Evolutionary conservation across 2,113 vertebrate species (phyloP).

Genomic region (Takifugu bimaculatus): DNA sequence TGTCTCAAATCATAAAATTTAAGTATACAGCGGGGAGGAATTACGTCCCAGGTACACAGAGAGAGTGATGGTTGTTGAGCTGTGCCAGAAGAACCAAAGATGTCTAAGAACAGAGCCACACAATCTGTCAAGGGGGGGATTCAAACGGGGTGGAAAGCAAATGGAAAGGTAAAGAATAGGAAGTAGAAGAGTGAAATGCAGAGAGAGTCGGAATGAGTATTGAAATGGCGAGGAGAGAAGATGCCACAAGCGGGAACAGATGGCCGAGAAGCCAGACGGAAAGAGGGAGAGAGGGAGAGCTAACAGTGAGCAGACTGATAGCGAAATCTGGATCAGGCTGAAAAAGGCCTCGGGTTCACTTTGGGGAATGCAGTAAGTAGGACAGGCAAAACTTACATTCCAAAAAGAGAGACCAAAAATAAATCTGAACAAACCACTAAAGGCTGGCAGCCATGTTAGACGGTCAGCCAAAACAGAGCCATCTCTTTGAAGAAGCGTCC

Average conservation of each 20-base stretch:
- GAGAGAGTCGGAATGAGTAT: slow-evolving; percentile 27
- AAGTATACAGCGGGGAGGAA: neutral
- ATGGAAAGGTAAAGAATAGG: neutral
- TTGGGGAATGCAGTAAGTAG: slow-evolving; percentile 67
- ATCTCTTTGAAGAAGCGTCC: slow-evolving; percentile 22
- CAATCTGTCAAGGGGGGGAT: slow-evolving; percentile 17
- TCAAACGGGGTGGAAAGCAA: slow-evolving; percentile 3
- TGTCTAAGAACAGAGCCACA: neutral
- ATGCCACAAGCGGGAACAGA: slow-evolving; percentile 65
- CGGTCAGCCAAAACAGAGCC: slow-evolving; percentile 41
- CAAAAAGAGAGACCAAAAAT: slow-evolving; percentile 19
- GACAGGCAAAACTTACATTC: slow-evolving; percentile 64
- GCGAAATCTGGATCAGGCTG: slow-evolving; percentile 65
- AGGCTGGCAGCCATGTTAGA: slow-evolving; percentile 34
- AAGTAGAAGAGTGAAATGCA: slow-evolving; percentile 12
- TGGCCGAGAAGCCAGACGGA: slow-evolving; percentile 41
- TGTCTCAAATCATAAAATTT: neutral
- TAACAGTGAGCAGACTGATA: neutral
- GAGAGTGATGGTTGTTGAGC: slow-evolving; percentile 1
- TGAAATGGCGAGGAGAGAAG: slow-evolving; percentile 43
- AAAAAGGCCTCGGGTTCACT: slow-evolving; percentile 66
- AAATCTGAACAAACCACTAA: no score
- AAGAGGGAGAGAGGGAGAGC: slow-evolving; percentile 1
- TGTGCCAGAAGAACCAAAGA: neutral
- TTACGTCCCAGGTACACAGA: neutral